Evolutionary conservation across 2,113 vertebrate species (phyloP).

Genomic region (Psammodynastes pulverulentus): DNA sequence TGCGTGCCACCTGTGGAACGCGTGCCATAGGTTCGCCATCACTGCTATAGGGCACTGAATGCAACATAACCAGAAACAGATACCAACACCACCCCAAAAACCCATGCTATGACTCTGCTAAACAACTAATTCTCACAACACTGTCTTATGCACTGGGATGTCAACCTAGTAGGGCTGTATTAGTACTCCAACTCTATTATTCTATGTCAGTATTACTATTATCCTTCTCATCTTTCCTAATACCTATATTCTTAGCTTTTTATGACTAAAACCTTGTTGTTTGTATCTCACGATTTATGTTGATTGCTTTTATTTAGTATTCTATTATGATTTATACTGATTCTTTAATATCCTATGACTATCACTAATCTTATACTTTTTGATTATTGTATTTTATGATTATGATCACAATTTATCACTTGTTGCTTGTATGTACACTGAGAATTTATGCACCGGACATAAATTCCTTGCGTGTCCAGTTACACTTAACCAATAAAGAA

Average conservation of each 20-base stretch:
- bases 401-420: background rate
- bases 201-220: too few relatives aligned
- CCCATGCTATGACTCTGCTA: background rate
- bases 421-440: background rate
- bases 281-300: background rate
- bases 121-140: background rate
- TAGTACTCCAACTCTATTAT: too few relatives aligned
- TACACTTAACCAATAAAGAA: background rate
- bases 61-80: background rate
- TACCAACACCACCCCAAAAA: fast-evolving
- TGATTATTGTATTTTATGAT: background rate
- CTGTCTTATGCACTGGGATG: background rate
- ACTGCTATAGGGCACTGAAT: background rate
- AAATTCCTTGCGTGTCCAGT: background rate
- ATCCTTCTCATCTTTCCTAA: background rate
- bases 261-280: background rate
- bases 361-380: background rate
- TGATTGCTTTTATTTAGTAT: background rate
- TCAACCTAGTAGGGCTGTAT: background rate
- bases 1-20: too few relatives aligned
- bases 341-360: background rate
- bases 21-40: too few relatives aligned
- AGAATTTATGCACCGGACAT: background rate
- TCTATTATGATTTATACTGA: background rate
- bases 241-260: background rate